Evolutionary conservation across 2,888 invertebrate genomes (phyloP).

Genomic region (Lasioglossum malachurum): DNA sequence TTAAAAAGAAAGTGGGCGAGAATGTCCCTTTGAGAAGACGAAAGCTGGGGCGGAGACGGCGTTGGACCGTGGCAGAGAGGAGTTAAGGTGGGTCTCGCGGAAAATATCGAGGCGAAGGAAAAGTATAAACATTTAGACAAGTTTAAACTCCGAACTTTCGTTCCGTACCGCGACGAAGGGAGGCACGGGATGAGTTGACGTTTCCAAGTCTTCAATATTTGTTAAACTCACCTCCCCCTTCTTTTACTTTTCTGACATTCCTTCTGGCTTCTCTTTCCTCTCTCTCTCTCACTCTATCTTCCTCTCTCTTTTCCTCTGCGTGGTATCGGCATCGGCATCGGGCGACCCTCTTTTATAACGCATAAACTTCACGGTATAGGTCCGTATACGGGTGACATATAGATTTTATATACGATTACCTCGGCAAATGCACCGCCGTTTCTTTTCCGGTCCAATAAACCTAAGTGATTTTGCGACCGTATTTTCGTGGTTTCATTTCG

Average conservation of each 20-base stretch:
- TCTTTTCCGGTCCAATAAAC: constrained; percentile 71
- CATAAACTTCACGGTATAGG: constrained; percentile 76
- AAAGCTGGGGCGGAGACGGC: constrained; percentile 58
- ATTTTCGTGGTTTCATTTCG: constrained; percentile 79
- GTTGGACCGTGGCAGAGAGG: constrained; percentile 42
- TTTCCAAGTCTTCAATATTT: constrained; percentile 79
- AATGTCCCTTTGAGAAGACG: constrained; percentile 65
- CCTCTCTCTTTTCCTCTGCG: constrained; percentile 48
- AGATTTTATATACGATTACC: constrained; percentile 79
- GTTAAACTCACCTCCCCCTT: constrained; percentile 75
- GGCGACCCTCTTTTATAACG: constrained; percentile 77
- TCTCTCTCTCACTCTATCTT: background rate
- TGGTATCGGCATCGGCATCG: constrained; percentile 33
- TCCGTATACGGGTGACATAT: constrained; percentile 74
- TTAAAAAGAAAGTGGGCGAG: constrained; percentile 68
- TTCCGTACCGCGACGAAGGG: constrained; percentile 56
- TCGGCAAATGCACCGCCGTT: constrained; percentile 70
- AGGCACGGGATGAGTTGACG: constrained; percentile 65
- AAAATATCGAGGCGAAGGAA: constrained; percentile 73
- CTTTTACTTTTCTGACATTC: constrained; percentile 56
- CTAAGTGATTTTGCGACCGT: constrained; percentile 81
- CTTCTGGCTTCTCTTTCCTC: constrained; percentile 47
- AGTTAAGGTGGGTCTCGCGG: constrained; percentile 55
- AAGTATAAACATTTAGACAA: constrained; percentile 80
- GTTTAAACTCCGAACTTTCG: constrained; percentile 79